Evolutionary conservation across 2,113 vertebrate genomes (phyloP).

Genomic region (Etia nguti): DNA sequence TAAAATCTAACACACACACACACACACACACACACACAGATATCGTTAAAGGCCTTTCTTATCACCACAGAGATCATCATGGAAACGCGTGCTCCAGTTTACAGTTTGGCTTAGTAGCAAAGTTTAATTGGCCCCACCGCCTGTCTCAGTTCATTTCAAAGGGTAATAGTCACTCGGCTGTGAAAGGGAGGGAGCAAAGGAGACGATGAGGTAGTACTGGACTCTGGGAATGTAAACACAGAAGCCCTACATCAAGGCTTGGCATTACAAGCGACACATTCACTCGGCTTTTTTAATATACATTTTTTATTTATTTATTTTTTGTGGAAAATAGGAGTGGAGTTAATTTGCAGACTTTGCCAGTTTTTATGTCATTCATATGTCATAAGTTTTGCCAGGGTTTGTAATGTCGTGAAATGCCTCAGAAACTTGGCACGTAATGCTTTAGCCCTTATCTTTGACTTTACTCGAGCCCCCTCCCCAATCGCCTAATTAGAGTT

Average conservation of each 20-base stretch:
- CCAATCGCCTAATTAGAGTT: background rate
- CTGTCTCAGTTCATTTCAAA: conserved; percentile 22
- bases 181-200: conserved; percentile 1
- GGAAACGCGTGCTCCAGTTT: background rate
- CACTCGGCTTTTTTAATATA: background rate
- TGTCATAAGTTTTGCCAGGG: background rate
- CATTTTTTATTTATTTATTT: background rate
- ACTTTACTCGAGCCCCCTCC: background rate
- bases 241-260: conserved; percentile 14
- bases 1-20: background rate
- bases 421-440: background rate
- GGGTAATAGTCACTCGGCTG: background rate
- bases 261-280: background rate
- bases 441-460: background rate
- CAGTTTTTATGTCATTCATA: background rate
- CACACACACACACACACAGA: background rate
- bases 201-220: conserved; percentile 1
- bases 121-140: conserved; percentile 23
- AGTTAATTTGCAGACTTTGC: background rate
- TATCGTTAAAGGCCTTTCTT: background rate
- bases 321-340: background rate
- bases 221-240: conserved; percentile 50
- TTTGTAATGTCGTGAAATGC: background rate
- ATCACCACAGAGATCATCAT: background rate
- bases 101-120: background rate